Base-by-base conservation (phyloP, 1,140 invertebrate genomes). In the Drosophila bifasciata region DNA sequence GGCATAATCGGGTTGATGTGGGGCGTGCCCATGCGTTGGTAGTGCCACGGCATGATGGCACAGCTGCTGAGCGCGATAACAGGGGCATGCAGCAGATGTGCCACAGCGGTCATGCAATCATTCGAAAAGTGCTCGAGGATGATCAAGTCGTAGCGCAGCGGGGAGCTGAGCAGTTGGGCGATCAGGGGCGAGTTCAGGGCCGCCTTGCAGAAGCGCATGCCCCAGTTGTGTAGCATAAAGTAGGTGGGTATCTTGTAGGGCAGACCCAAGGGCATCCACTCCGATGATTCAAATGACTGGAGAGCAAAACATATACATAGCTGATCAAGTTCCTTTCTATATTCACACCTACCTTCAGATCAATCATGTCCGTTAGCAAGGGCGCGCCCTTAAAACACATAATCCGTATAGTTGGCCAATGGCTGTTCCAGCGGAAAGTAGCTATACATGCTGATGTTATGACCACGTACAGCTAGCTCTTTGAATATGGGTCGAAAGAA, bases 391-490 rank as follows among this genome's bases (percentile, higher is more conserved):
- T 69, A 7, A 94, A 94, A 69, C 46, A 90, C 92, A 28, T 94
- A 93, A 51, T 95, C 94, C n/a, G 91, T 92, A 60, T 94, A 95
- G 75, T 94, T 95, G 5, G 92, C 64, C 15, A 93, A 25, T 0
- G 92, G 85, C 50, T 92, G 78, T 48, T 90, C 83, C 64, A 92
- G 90, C 11, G 94, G 93, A 72, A 95, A 95, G 55, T 94, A 93
- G 1, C 94, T 95, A 3, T 95, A 84, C 2, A 95, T 93, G 1
- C 94, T 95, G 1, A 96, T 13, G 5, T 95, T 91, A 70, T 96
- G 95, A 0, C 94, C 95, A 17, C 93, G 92, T 11, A 89, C 79
- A 0, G 93, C 93, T 25, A 96, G 77, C 41, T 92, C 93, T 21
- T 92, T 83, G 0, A 95, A 79, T 1, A 96, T 86, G 0, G 95